Evolutionary conservation across 2,113 vertebrate genomes (phyloP), one percentile per base, ranked within the genome.

Genomic region (Aptenodytes forsteri): DNA sequence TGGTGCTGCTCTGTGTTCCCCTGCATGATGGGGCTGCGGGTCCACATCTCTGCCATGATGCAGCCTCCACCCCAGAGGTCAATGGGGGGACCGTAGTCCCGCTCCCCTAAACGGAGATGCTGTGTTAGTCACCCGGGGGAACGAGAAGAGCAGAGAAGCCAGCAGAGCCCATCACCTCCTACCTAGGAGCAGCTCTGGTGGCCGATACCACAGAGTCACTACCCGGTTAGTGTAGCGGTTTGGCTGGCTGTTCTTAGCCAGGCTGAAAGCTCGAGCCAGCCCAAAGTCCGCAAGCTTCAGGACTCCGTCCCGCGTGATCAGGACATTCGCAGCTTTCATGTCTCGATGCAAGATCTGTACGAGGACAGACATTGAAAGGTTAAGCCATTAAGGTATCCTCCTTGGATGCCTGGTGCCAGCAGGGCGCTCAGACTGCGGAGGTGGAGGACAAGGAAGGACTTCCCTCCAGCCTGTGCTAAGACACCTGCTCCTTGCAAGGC

Each of bases 41-140:
- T 99, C 99, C 99, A 99, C 99, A 99, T 99, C 97, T 99, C 99
- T 0, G 99, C 99, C 99, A 99, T 99, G 98, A 99, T 99, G 97
- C 99, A 99, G 67, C 99, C 99, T 5, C 97, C 99, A 0, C 99
- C 99, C 99, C 99, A 99, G 36, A 99, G 98, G 94, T 99, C 99
- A 66, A 99, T 99, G 90, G 99, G 99, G 8, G 99, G 99, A 19
- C 99, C 99, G 0, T 99, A 99, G 96, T 99, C 99, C 47, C 99
- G 98, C 97, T 99, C 99, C 34, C 99, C 99, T 99, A 92, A 67
- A 89, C 52, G 87, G 78, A 97, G 95, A 95, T 2, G 92, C 47
- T 0, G 4, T 25, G 58, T 97, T 97, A 94, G 83, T 64, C 80
- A 87, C 67, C 70, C 55, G 15, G 61, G 22, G 55, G n/a, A 46